These are phyloP conservation scores for Pelecanoides urinatrix DNA, from an alignment of 2,113 vertebrate species.

Conservation along the genomic window DNA sequence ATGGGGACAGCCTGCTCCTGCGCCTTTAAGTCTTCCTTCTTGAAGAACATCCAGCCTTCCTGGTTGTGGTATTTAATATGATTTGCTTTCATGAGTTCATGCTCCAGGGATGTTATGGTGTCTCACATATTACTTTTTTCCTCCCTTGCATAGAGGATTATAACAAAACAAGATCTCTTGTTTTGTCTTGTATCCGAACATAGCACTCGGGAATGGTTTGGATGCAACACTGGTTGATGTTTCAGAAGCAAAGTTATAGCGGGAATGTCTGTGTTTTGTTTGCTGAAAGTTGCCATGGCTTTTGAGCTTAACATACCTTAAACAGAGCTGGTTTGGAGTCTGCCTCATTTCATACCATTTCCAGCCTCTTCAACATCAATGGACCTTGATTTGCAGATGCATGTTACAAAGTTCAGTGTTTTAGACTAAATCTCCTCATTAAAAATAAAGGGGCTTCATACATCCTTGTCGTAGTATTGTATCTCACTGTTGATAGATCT, in stretches of 20 bases:
- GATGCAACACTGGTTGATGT: background rate
- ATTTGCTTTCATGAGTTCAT: background rate
- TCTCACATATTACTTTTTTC: background rate
- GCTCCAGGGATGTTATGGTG: background rate
- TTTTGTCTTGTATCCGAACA: background rate
- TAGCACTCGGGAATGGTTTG: background rate
- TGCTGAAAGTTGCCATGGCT: background rate
- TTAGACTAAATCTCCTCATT: background rate
- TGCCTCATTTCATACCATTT: background rate
- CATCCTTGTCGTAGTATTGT: accelerated
- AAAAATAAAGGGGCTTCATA: background rate
- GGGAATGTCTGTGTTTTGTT: background rate
- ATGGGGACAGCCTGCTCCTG: no score
- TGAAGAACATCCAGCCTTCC: no score
- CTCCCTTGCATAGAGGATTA: background rate
- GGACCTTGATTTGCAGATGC: background rate
- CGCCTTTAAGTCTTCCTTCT: no score
- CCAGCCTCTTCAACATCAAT: background rate
- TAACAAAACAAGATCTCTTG: background rate
- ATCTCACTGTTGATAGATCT: background rate
- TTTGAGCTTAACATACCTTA: background rate
- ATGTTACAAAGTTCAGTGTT: background rate
- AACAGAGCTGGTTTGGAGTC: background rate
- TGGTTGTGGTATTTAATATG: background rate
- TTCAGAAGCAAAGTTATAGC: background rate